Conservation (phyloP, 2,797 vertebrate genomes). For the Anableps anableps region DNA sequence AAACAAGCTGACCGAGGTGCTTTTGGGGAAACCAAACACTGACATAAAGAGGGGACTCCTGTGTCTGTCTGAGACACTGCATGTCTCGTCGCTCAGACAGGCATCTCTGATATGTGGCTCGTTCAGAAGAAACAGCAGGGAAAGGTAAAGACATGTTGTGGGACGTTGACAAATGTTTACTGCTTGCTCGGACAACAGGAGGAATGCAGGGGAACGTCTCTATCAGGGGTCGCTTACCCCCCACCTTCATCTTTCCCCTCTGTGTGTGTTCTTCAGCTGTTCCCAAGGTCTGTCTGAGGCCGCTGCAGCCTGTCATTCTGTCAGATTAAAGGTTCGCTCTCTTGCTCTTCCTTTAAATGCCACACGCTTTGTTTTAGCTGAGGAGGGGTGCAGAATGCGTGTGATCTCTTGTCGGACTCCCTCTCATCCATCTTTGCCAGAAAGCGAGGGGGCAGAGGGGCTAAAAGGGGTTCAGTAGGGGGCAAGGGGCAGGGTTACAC, state of each 20-base stretch:
- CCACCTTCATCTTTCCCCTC: slow-evolving; percentile 56
- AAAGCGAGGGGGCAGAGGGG: slow-evolving; percentile 62
- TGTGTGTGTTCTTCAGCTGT: slow-evolving; percentile 69
- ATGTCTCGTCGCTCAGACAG: slow-evolving; percentile 52
- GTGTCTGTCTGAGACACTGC: slow-evolving; percentile 54
- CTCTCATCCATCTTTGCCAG: slow-evolving; percentile 79
- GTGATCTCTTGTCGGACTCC: slow-evolving; percentile 76
- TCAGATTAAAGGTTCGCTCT: slow-evolving; percentile 73
- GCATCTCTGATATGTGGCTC: slow-evolving; percentile 51
- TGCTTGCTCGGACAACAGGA: slow-evolving; percentile 64
- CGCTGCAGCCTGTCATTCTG: slow-evolving; percentile 71
- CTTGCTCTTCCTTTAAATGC: slow-evolving; percentile 70
- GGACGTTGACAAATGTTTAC: slow-evolving; percentile 76
- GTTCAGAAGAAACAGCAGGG: slow-evolving; percentile 53
- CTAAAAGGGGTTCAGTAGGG: slow-evolving; percentile 70
- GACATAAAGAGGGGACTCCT: slow-evolving; percentile 48
- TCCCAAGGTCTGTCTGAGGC: slow-evolving; percentile 67
- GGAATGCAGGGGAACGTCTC: slow-evolving; percentile 68
- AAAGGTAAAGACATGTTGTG: slow-evolving; percentile 60
- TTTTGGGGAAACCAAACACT: slow-evolving; percentile 71
- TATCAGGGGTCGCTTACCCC: slow-evolving; percentile 51
- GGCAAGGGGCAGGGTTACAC: slow-evolving; percentile 74
- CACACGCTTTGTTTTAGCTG: slow-evolving; percentile 78
- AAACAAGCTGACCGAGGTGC: slow-evolving; percentile 70
- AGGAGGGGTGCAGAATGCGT: slow-evolving; percentile 77